Evolutionary conservation across 2,797 vertebrate genomes (phyloP).

Genomic region (Steatocranus sp.): DNA sequence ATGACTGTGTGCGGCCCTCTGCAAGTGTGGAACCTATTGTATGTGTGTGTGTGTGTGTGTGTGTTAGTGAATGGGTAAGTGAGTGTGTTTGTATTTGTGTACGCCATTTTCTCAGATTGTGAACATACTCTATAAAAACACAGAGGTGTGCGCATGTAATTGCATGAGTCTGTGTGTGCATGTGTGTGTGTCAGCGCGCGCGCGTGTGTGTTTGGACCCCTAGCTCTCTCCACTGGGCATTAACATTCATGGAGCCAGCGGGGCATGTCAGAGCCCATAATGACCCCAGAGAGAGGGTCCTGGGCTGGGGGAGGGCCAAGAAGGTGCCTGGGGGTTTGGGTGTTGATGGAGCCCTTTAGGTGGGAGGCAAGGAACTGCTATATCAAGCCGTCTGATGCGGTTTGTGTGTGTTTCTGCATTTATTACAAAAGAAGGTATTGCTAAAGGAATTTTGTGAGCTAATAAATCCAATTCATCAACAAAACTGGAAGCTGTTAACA

Average conservation of each 20-base stretch:
- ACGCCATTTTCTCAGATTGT: slow-evolving; percentile 2
- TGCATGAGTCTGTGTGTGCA: slow-evolving; percentile 26
- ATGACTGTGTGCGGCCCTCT: not conserved
- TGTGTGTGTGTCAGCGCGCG: not conserved
- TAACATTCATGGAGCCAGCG: slow-evolving; percentile 79
- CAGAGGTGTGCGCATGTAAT: slow-evolving; percentile 30
- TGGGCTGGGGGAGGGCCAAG: slow-evolving; percentile 45
- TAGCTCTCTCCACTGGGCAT: slow-evolving; percentile 66
- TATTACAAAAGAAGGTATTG: not conserved
- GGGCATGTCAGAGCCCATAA: slow-evolving; percentile 76
- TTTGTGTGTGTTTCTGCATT: not conserved
- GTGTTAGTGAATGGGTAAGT: not conserved
- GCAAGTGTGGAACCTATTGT: not conserved
- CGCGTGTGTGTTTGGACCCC: slow-evolving; percentile 20
- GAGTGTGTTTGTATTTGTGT: not conserved
- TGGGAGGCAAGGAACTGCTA: slow-evolving; percentile 13
- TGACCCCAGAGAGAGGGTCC: slow-evolving; percentile 62
- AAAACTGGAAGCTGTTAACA: not conserved
- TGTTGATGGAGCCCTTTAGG: slow-evolving; percentile 43
- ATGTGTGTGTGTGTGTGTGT: not conserved
- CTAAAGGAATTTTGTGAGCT: slow-evolving; percentile 16
- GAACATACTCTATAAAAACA: slow-evolving; percentile 34
- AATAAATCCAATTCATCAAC: slow-evolving; percentile 28
- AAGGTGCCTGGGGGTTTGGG: slow-evolving; percentile 40
- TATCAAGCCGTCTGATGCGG: not conserved